Conservation (phyloP, 2,113 vertebrate genomes). For the human region DNA sequence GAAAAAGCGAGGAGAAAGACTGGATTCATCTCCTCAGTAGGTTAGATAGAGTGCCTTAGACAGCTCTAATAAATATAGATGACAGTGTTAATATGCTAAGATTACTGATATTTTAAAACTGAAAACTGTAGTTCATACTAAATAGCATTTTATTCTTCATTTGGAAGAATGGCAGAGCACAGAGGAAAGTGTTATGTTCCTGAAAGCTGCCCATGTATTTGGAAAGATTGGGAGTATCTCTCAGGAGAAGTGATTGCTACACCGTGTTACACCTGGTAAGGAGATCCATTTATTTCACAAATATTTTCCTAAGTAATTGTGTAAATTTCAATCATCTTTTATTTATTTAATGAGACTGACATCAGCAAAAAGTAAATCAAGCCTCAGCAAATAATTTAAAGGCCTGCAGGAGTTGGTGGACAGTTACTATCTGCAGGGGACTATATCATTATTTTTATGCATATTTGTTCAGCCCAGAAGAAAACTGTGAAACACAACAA, state of each 20-base stretch:
- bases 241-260: slow-evolving; percentile 96
- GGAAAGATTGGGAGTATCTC: slow-evolving; percentile 96
- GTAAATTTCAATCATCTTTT: not conserved
- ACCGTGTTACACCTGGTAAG: slow-evolving; percentile 95
- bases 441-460: not conserved
- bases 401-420: not conserved
- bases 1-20: not conserved
- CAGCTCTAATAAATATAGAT: not conserved
- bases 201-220: slow-evolving; percentile 96
- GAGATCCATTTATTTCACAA: not conserved
- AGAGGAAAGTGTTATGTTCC: slow-evolving; percentile 95
- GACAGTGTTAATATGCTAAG: not conserved
- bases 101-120: not conserved
- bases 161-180: slow-evolving; percentile 93
- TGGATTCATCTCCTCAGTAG: not conserved
- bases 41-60: not conserved
- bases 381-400: not conserved
- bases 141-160: slow-evolving; percentile 48
- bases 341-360: not conserved
- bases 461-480: not conserved
- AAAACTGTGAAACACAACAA: not conserved
- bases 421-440: not conserved
- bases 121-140: not conserved
- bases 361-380: not conserved
- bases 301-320: not conserved